These are phyloP conservation scores for Zaprionus ghesquierei DNA, from an alignment of 1,140 invertebrate species.

Conservation along the genomic window DNA sequence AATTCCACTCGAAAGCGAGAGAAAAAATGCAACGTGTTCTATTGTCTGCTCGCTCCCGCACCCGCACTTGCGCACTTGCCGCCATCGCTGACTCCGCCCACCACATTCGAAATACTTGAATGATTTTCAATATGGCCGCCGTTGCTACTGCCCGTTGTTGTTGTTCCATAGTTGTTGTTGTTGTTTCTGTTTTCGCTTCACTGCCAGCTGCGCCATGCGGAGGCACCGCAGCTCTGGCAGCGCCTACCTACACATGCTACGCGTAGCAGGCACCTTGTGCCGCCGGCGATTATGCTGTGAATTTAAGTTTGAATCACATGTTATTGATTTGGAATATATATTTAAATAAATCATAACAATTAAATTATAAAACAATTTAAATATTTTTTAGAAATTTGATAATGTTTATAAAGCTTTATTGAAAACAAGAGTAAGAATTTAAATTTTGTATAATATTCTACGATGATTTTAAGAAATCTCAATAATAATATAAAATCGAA, in stretches of 20 bases:
- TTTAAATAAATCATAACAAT: not conserved
- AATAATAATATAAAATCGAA: too few species aligned
- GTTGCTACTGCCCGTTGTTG: constrained; percentile 33
- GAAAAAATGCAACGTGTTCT: constrained; percentile 14
- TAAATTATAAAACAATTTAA: too few species aligned
- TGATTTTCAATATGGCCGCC: constrained; percentile 82
- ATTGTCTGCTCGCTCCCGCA: constrained; percentile 60
- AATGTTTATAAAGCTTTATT: too few species aligned
- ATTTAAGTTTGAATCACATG: not conserved
- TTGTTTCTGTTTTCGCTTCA: constrained; percentile 14
- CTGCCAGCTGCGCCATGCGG: constrained; percentile 40
- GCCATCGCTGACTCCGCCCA: constrained; percentile 65
- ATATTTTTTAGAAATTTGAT: too few species aligned
- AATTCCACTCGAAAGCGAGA: constrained; percentile 16
- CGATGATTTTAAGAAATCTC: too few species aligned
- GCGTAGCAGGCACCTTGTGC: not conserved
- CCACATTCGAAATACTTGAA: constrained; percentile 79
- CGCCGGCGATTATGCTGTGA: constrained; percentile 16
- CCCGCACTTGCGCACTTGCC: constrained; percentile 60
- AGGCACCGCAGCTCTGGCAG: constrained; percentile 14
- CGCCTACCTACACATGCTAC: constrained; percentile 35
- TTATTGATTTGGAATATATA: not conserved
- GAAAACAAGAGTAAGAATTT: too few species aligned
- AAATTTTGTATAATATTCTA: too few species aligned
- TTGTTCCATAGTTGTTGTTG: constrained; percentile 27